Base-by-base conservation (phyloP, 2,888 invertebrate genomes). In the Andrena fulva region DNA sequence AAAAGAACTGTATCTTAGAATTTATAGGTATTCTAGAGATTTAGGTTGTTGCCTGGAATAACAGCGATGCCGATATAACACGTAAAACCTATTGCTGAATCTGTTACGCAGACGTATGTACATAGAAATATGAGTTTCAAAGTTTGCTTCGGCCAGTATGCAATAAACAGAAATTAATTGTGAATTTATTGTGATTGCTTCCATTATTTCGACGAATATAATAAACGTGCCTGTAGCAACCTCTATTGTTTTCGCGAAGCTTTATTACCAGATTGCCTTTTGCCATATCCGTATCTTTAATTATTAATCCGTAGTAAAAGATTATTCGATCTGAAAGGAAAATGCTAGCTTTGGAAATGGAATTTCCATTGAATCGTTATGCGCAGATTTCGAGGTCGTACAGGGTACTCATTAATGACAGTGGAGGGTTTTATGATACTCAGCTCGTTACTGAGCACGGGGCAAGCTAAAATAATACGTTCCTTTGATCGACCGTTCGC, bases 391-490 rank as follows among this genome's bases (percentile, higher is more conserved):
- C 12, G 12, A 29, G 42, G 42, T 12, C 12, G 2, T 20, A 20
- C 31, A 31, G 59, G 10, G 59, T 29, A n/a, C 6, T 50, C 52
- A 42, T 42, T 69, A 35, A 35, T 56, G 16, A 54, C 42, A 24
- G 27, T 27, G 27, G 12, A 27, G n/a, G 24, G 52, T 69, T 69
- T 56, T 42, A 54, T 52, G 33, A 16, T 16, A 7, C 27, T 33
- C 54, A 7, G 16, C 24, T 68, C n/a, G 52, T 56, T 35, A 24
- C 54, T 7, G 16, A 3, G 24, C 24, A 35, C 35, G 20, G 1
- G 12, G 35, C 27, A 5, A 68, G 68, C 35, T 24, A 35, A 20
- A 42, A 56, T 35, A 27, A 56, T 33, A 68, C 33, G 68, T 33
- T 24, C 24, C 68, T 56, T 27, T 68, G 48, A 33, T 31, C 62